Evolutionary conservation across 2,113 vertebrate genomes (phyloP).

Genomic region (Tyto alba): DNA sequence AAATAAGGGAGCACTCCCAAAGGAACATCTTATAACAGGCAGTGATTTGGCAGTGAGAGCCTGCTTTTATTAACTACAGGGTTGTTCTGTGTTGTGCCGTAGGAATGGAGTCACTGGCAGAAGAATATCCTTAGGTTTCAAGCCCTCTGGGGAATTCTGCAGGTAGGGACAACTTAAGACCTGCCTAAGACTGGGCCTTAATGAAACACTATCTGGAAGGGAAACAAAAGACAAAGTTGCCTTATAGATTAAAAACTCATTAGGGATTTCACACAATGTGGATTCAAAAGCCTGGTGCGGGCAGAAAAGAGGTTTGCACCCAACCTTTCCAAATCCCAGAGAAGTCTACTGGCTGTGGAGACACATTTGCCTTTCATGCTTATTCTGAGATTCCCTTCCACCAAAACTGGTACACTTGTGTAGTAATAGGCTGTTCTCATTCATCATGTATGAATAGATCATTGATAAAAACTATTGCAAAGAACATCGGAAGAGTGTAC

Average conservation of each 20-base stretch:
- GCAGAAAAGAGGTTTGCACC: background rate
- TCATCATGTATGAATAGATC: background rate
- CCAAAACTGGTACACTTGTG: fast-evolving
- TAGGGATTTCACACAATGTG: background rate
- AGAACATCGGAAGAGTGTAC: background rate
- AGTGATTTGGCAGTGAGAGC: background rate
- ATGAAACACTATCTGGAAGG: background rate
- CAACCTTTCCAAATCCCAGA: background rate
- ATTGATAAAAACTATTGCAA: background rate
- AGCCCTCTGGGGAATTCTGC: background rate
- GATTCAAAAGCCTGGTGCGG: background rate
- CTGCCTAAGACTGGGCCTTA: background rate
- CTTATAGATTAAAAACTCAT: background rate
- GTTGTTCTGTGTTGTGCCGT: background rate
- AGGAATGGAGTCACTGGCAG: background rate
- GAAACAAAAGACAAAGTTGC: background rate
- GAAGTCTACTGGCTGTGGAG: background rate
- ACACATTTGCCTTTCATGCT: background rate
- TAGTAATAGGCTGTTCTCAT: background rate
- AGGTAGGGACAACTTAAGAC: background rate
- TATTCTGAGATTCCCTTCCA: background rate
- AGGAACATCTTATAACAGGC: background rate
- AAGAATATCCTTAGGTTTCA: background rate
- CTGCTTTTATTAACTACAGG: background rate
- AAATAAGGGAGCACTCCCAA: background rate